Evolutionary conservation across 2,888 invertebrate species (phyloP), one percentile per base, ranked within the genome.

Genomic region (Seira ritae): DNA sequence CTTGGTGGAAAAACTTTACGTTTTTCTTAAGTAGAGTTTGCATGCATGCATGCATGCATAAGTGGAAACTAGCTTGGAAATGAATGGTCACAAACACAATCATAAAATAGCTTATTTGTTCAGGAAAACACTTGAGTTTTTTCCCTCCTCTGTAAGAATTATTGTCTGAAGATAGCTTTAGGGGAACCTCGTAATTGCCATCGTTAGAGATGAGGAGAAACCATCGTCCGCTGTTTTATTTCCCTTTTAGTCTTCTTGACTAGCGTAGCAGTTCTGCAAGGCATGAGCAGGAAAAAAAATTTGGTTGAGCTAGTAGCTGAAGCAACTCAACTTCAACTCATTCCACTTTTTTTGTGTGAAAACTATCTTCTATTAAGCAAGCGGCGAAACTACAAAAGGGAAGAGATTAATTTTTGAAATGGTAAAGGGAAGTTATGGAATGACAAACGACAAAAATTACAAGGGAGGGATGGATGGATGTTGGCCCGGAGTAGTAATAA

Each of bases 81-180:
- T 78, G 65, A 83, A 75, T 84, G 84, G 80, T 75, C 75, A 75
- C 70, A 83, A 69, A 23, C 78, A 75, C 65, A 69, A 78, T 83
- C 82, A 78, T 83, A 83, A 83, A 83, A 83, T 79, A 77, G 76
- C 79, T 84, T 84, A 75, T 80, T 79, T 80, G 74, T 76, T 72
- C 75, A 50, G 71, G 66, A 72, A 73, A 79, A 24, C 62, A 68
- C 37, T 75, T 73, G 50, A 70, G 72, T 55, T 22, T 23, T 69
- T 77, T 72, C 68, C 67, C 42, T 69, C 24, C 62, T 66, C 66
- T 73, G 42, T 17, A 72, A 77, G 68, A 83, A 72, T 83, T 69
- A 78, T 78, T 83, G 55, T 83, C 68, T 69, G 73, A 69, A 55
- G 69, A 83, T 17, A 72, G 83, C 77, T 83, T 74, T 74, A 84